phyloP scores from a whole-genome alignment of 2,113 vertebrate genomes.

The Phalacrocorax carbo region DNA sequence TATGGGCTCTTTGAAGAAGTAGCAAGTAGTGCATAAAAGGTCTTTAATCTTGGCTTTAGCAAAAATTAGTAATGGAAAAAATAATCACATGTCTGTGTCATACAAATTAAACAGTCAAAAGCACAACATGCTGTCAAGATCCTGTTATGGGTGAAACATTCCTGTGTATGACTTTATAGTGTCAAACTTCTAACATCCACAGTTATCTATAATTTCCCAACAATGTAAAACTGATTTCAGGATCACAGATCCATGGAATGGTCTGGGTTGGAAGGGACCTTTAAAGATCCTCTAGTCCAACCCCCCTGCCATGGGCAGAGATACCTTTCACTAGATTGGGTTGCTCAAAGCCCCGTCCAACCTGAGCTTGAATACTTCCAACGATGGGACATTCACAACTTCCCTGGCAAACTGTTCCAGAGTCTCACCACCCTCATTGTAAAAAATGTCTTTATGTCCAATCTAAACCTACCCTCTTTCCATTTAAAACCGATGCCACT shows the following conservation, averaged over 20 bases:
- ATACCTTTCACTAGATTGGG: neutral
- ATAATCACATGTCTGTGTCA: neutral
- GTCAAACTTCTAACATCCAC: neutral
- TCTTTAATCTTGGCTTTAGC: neutral
- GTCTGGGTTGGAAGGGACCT: neutral
- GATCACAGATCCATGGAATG: neutral
- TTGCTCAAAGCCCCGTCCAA: neutral
- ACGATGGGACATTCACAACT: neutral
- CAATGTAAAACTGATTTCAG: neutral
- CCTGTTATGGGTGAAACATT: neutral
- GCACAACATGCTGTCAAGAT: neutral
- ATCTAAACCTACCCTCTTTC: neutral
- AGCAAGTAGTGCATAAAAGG: neutral
- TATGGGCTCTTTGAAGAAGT: neutral
- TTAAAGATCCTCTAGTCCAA: neutral
- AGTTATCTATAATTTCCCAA: neutral
- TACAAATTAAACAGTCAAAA: neutral
- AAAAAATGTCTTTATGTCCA: neutral
- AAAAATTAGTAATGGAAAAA: constrained; percentile 25
- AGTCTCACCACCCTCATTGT: neutral
- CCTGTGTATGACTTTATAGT: neutral
- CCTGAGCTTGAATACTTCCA: neutral
- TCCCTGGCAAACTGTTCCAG: neutral
- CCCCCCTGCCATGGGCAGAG: neutral
- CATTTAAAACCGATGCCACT: neutral